Evolutionary conservation across 2,797 vertebrate species (phyloP).

Genomic region (Borostomias antarcticus): DNA sequence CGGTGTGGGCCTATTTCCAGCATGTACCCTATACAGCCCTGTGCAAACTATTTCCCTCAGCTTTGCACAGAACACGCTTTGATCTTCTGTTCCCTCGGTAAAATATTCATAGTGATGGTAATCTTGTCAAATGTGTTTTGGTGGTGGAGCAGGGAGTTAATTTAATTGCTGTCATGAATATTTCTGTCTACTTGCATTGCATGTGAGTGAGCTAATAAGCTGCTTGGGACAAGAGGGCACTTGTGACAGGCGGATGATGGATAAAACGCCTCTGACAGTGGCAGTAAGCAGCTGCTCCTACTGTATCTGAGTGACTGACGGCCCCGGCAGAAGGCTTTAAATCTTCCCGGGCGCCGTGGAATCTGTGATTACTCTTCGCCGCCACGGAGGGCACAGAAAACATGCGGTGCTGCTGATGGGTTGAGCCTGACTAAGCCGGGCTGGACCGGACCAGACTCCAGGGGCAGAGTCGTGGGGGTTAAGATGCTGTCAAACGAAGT

Average conservation of each 20-base stretch:
- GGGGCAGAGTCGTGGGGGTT: slow-evolving; percentile 7
- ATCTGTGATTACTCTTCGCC: slow-evolving; percentile 46
- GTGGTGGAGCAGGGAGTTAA: slow-evolving; percentile 49
- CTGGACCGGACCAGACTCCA: background rate
- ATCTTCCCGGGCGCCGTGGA: slow-evolving; percentile 38
- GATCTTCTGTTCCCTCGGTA: slow-evolving; percentile 41
- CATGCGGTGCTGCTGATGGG: slow-evolving; percentile 31
- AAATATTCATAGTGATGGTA: slow-evolving; percentile 57
- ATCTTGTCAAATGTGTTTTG: slow-evolving; percentile 57
- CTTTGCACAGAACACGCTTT: slow-evolving; percentile 36
- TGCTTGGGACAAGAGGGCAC: slow-evolving; percentile 7
- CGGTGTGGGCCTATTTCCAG: slow-evolving; percentile 7
- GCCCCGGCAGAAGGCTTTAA: slow-evolving; percentile 48
- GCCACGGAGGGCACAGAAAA: slow-evolving; percentile 35
- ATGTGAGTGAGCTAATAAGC: slow-evolving; percentile 31
- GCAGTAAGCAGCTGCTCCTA: slow-evolving; percentile 46
- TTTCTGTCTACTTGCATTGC: slow-evolving; percentile 37
- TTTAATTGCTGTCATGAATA: slow-evolving; percentile 62
- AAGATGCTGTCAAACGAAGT: background rate
- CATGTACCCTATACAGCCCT: slow-evolving; percentile 21
- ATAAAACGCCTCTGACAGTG: slow-evolving; percentile 25
- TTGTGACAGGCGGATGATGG: slow-evolving; percentile 47
- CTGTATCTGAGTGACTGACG: slow-evolving; percentile 56
- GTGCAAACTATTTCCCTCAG: slow-evolving; percentile 18
- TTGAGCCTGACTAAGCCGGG: slow-evolving; percentile 20